Evolutionary conservation across 2,888 invertebrate species (phyloP), one percentile per base, ranked within the genome.

Genomic region (Phragmatobia fuliginosa): DNA sequence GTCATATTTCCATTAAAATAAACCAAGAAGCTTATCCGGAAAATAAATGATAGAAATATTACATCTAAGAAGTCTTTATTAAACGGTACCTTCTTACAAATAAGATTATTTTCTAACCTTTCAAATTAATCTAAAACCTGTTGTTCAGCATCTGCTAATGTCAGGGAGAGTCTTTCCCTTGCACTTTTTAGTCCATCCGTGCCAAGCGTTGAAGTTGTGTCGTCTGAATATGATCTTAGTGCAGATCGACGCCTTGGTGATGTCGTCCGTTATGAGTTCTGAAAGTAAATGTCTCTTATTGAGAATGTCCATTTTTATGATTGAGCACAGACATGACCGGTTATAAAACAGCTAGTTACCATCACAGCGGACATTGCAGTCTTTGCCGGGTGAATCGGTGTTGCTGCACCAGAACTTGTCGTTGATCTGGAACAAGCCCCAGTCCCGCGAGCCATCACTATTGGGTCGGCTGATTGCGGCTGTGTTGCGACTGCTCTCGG

Each of bases 401-500:
- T 83, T 86, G 76, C 83, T 88, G 83, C 93, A 94, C 92, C 92
- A 94, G 80, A 90, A 91, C 49, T 85, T 87, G 82, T 91, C 90
- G 77, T 92, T 64, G 49, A 52, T 52, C 36, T 52, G 21, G 52
- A 56, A 94, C 65, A 95, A 94, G 0, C 95, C 95, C 83, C 92
- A 93, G 87, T 95, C 94, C 41, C 85, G 85, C 60, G 93, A 93
- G 1, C 96, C 95, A 83, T 96, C 92, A 60, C 73, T 81, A 80
- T 96, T 96, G 11, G 82, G 72, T 16, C 78, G 88, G 0, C 94
- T 92, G 45, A 92, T 81, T 38, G 90, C 91, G 66, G 89, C 86
- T 0, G 96, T 95, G 75, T 92, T 88, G 5, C 94, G 86, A 0
- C 87, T 78, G 77, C 96, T 96, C 80, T 96, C 96, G 11, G 89